These are phyloP conservation scores for Acanthurus tractus DNA, from an alignment of 2,797 vertebrate species.

Conservation along the genomic window DNA sequence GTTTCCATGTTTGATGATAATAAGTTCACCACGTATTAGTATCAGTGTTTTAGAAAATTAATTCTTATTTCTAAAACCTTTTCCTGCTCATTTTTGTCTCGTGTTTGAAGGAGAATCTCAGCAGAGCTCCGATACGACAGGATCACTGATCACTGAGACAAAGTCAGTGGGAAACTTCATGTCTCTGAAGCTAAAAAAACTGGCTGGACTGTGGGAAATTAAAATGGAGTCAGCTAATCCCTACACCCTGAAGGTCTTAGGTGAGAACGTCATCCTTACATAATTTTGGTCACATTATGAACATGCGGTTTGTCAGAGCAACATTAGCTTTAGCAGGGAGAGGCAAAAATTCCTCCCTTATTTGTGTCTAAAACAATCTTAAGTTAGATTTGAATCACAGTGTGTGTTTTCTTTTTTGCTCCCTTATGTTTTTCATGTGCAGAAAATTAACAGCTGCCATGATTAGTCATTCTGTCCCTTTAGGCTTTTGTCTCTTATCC, in stretches of 20 bases:
- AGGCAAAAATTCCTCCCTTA: too few relatives aligned
- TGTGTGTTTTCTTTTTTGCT: too few relatives aligned
- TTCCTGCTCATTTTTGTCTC: background rate
- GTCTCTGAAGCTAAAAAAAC: constrained; percentile 48
- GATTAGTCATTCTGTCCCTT: too few relatives aligned
- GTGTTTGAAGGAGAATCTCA: constrained; percentile 59
- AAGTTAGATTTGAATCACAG: too few relatives aligned
- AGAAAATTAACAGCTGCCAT: too few relatives aligned
- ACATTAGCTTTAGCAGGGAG: background rate
- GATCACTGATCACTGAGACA: constrained; percentile 52
- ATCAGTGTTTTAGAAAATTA: background rate
- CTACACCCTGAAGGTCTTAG: constrained; percentile 76
- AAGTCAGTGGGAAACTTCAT: constrained; percentile 69
- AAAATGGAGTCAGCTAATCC: constrained; percentile 60
- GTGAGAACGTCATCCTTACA: constrained; percentile 47
- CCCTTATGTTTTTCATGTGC: too few relatives aligned
- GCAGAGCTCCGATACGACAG: constrained; percentile 31
- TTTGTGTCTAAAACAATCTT: too few relatives aligned
- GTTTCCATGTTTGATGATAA: background rate
- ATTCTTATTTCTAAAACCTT: background rate
- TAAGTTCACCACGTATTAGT: background rate
- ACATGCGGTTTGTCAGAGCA: background rate
- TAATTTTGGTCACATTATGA: background rate
- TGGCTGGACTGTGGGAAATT: constrained; percentile 68
- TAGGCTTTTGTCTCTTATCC: too few relatives aligned